These are phyloP conservation scores for Ailuropoda melanoleuca DNA, from an alignment of 2,113 vertebrate species.

Conservation along the genomic window DNA sequence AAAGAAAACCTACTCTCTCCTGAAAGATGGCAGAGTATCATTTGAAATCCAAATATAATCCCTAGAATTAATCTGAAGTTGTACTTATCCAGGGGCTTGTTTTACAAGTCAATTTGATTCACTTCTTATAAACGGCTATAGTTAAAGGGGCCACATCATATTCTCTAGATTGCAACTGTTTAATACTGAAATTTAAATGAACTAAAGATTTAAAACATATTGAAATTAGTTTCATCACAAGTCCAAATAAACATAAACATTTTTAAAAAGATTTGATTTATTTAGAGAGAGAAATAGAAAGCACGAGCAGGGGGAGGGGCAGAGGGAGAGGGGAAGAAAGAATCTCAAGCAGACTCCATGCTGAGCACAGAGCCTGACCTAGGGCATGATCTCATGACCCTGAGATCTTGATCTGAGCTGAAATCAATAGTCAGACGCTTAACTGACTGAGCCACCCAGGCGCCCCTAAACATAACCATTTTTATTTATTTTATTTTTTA, in stretches of 20 bases:
- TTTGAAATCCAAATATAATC: not conserved
- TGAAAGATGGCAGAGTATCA: not conserved
- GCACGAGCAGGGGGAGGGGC: not conserved
- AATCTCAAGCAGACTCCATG: not conserved
- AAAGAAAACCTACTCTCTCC: not conserved
- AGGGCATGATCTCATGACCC: not conserved
- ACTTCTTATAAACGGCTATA: not conserved
- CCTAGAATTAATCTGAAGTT: not conserved
- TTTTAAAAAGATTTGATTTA: not conserved
- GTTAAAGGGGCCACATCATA: not conserved
- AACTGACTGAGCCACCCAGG: not conserved
- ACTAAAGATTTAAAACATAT: not conserved
- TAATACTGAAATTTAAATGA: not conserved
- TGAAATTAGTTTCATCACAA: not conserved
- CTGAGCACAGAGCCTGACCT: not conserved
- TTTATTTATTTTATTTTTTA: not conserved
- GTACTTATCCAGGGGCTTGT: not conserved
- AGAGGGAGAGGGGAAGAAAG: not conserved
- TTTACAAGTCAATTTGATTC: not conserved
- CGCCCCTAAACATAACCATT: not conserved
- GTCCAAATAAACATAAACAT: not conserved
- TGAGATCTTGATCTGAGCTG: not conserved
- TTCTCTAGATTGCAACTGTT: not conserved
- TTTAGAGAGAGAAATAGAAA: not conserved
- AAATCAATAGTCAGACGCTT: not conserved